Evolutionary conservation across 2,797 vertebrate genomes (phyloP), one percentile per base, ranked within the genome.

Genomic region (Buphagus erythrorhynchus): DNA sequence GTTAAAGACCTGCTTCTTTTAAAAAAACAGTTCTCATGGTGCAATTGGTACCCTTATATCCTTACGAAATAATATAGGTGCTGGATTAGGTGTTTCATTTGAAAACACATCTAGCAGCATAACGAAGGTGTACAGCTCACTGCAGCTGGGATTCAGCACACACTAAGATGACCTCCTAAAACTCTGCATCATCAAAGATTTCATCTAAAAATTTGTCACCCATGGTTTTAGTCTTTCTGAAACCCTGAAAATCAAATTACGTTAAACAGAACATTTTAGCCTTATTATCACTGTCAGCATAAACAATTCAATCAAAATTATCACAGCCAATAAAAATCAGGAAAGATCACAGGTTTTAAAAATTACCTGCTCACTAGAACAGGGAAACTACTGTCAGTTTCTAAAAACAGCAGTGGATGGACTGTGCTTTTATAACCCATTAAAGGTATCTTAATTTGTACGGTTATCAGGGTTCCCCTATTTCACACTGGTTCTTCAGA

Each of bases 391-490:
- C 6, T 78, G 73, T 51, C 42, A 31, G 59, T 73, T 95, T 94
- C 45, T 63, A 82, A 65, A 69, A 94, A 29, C n/a, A 94, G 57
- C 76, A 93, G 61, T 66, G 38, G 81, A 62, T 36, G 35, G 76
- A 72, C 63, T 78, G 31, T 78, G 68, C 31, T 95, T 89, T 96
- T 91, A 92, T 58, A 92, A 76, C 18, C 73, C 54, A 71, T 96
- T 94, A 95, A 85, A 81, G 14, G 11, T 88, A 78, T 75, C 79
- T 85, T 82, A 91, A 92, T 78, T 69, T 81, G 55, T 80, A 76
- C 68, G n/a, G 38, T 91, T 93, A 93, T 94, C 93, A 76, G 26
- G 16, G 29, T 87, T 95, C 65, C 29, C 43, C 42, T 57, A 26
- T 91, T 91, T 73, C 86, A 86, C 65, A 88, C 36, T 85, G 45